Conservation (phyloP, 2,888 invertebrate species). For the Hesperia comma region DNA sequence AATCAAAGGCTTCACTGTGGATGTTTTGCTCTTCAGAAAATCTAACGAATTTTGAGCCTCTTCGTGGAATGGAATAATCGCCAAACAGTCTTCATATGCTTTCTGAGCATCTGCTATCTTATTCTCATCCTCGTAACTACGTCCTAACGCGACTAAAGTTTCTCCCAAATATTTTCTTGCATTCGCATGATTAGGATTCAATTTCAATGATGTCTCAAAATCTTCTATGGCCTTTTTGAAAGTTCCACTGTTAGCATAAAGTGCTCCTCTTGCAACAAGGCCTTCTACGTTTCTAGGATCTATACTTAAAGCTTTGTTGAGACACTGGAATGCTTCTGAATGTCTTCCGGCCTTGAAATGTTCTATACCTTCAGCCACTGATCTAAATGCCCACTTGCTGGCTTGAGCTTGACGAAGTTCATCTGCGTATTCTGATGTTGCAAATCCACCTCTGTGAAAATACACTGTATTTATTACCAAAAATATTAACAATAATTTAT, state of each 20-base stretch:
- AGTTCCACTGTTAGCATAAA: conserved; percentile 96
- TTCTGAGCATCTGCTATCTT: conserved; percentile 93
- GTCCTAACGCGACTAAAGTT: conserved; percentile 94
- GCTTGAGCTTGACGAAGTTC: conserved; percentile 95
- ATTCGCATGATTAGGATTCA: conserved; percentile 95
- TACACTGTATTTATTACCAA: conserved; percentile 20
- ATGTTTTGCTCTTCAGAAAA: conserved; percentile 88
- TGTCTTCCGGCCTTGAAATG: conserved; percentile 97
- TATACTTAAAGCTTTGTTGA: conserved; percentile 96
- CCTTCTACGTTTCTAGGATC: conserved; percentile 97
- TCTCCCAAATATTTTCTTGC: conserved; percentile 97
- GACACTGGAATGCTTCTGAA: conserved; percentile 96
- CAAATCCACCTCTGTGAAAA: conserved; percentile 87
- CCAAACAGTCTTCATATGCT: conserved; percentile 92
- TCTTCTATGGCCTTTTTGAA: conserved; percentile 97
- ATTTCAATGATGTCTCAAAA: conserved; percentile 94
- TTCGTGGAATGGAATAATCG: conserved; percentile 93
- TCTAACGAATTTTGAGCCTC: conserved; percentile 94
- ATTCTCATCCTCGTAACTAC: conserved; percentile 94
- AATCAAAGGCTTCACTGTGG: conserved; percentile 83
- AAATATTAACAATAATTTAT: background rate
- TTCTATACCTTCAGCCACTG: conserved; percentile 97
- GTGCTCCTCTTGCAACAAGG: conserved; percentile 94
- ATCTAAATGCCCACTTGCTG: conserved; percentile 96
- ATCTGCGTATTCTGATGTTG: conserved; percentile 91